A percentile compares a stretch with the other conserved stretches of the same genome.
These are phyloP conservation scores for Brienomyrus longianalis DNA, from an alignment of 2,113 vertebrate genomes.

Conservation along the genomic window DNA sequence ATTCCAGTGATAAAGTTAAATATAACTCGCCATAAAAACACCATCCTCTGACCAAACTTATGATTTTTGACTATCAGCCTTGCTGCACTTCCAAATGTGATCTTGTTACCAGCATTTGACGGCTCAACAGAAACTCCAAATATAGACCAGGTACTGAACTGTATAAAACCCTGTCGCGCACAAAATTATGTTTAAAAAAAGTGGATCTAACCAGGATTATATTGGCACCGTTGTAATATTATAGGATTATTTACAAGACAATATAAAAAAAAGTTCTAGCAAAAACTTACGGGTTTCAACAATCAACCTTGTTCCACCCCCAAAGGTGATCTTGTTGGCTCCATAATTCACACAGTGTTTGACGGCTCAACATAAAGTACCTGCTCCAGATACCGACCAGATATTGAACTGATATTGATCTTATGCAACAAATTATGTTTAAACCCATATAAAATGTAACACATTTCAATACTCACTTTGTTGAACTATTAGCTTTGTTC, in stretches of 20 bases:
- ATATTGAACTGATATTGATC: neutral
- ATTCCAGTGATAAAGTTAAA: too few species aligned
- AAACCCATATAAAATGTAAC: neutral
- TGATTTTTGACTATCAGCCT: neutral
- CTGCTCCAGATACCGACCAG: neutral
- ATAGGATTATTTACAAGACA: neutral
- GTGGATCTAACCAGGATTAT: neutral
- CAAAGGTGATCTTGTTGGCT: constrained; percentile 13
- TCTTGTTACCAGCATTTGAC: neutral
- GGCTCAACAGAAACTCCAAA: neutral
- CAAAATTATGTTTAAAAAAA: neutral
- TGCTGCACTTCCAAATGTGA: constrained; percentile 13
- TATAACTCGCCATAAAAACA: too few species aligned
- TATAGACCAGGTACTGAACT: neutral
- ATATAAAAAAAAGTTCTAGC: neutral
- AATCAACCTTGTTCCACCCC: constrained; percentile 10
- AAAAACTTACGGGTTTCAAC: constrained; percentile 16
- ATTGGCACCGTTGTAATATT: neutral
- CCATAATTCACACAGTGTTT: constrained; percentile 5
- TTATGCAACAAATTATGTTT: neutral
- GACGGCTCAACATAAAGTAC: neutral
- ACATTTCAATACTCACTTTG: neutral
- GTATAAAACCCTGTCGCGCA: neutral
- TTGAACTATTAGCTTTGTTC: neutral
- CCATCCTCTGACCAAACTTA: neutral